A percentile compares a stretch with the other conserved stretches of the same genome.
Evolutionary conservation across 92 coral and sea anemone genomes (phyloP).

Genomic region (Zoanthus solanderi): DNA sequence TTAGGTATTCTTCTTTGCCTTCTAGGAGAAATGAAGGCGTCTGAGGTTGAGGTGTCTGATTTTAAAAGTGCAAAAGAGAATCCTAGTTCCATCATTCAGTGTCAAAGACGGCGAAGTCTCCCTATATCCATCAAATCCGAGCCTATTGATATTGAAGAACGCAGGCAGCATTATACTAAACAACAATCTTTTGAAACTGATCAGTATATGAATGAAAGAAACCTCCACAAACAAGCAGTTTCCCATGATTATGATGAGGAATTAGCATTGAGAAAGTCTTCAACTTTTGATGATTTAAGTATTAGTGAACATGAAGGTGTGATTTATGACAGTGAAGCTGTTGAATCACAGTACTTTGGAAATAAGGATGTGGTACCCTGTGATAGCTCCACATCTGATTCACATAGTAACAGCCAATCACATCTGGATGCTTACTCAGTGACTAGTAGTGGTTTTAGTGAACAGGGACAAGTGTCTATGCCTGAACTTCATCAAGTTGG

Average conservation of each 20-base stretch:
- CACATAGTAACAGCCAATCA: constrained; percentile 87
- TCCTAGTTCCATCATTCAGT: neutral
- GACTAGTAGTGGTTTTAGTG: constrained; percentile 95
- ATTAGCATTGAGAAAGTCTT: constrained; percentile 30
- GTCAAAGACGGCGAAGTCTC: constrained; percentile 33
- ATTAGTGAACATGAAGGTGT: constrained; percentile 37
- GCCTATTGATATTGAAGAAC: neutral
- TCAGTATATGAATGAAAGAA: constrained; percentile 38
- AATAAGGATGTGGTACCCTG: constrained; percentile 74
- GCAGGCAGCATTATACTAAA: neutral
- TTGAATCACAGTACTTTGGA: constrained; percentile 47
- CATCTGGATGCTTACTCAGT: constrained; percentile 82
- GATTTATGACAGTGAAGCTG: constrained; percentile 30
- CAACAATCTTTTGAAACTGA: constrained; percentile 31
- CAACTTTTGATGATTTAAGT: constrained; percentile 46
- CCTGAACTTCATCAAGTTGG: constrained; percentile 80
- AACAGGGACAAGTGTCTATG: constrained; percentile 82
- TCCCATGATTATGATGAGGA: constrained; percentile 37
- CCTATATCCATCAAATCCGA: constrained; percentile 10
- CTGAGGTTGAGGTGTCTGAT: constrained; percentile 53
- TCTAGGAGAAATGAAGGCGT: constrained; percentile 46
- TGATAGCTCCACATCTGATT: constrained; percentile 72
- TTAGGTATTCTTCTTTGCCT: neutral
- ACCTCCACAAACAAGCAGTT: constrained; percentile 37
- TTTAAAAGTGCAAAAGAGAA: neutral